Conservation (phyloP, 2,888 invertebrate genomes). For the Acleris laterana region DNA sequence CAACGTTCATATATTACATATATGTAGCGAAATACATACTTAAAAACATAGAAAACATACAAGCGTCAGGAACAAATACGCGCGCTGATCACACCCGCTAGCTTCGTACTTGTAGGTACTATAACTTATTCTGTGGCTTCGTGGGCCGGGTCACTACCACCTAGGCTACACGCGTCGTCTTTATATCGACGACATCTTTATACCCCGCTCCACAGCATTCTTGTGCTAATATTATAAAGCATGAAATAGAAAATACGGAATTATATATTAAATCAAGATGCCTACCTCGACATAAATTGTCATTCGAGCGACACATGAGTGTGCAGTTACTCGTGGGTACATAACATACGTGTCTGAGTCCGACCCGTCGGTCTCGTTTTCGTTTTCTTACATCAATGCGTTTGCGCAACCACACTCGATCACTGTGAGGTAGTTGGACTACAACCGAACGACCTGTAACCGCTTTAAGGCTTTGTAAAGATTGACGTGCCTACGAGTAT, state of each 20-base stretch:
- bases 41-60: too few relatives aligned
- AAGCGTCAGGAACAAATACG: too few relatives aligned
- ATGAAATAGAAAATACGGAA: background rate
- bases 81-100: too few relatives aligned
- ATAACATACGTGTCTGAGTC: background rate
- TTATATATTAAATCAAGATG: background rate
- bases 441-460: conserved; percentile 2
- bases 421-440: background rate
- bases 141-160: too few relatives aligned
- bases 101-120: too few relatives aligned
- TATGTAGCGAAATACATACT: too few relatives aligned
- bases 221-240: too few relatives aligned
- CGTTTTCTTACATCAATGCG: conserved; percentile 9
- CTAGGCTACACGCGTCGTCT: too few relatives aligned
- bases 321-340: background rate
- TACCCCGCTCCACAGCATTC: too few relatives aligned
- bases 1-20: too few relatives aligned
- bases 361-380: conserved; percentile 14
- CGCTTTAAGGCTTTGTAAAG: conserved; percentile 1
- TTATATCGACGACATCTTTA: too few relatives aligned
- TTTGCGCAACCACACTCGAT: conserved; percentile 11
- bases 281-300: background rate
- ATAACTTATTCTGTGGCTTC: too few relatives aligned
- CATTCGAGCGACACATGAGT: conserved; percentile 3
- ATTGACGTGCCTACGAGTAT: background rate